Conservation (phyloP, 2,888 invertebrate species). For the Lithophane leautieri region DNA sequence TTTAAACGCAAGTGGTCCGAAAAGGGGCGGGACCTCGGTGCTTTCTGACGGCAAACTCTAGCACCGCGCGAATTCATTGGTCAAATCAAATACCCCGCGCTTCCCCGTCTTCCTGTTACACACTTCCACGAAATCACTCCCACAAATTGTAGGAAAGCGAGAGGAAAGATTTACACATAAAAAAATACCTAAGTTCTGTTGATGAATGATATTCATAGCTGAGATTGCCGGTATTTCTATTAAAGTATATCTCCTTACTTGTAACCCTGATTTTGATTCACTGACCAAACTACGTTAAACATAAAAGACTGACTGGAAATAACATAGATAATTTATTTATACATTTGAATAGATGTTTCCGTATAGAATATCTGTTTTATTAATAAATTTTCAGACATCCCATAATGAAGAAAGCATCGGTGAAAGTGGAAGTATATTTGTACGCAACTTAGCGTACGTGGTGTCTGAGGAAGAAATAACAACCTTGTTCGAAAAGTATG, state of each 20-base stretch:
- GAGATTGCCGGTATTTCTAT: not conserved
- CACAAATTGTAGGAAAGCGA: too few species aligned
- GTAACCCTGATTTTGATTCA: not conserved
- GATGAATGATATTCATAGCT: not conserved
- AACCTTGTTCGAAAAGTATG: constrained; percentile 95
- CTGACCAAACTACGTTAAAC: not conserved
- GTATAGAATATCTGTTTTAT: not conserved
- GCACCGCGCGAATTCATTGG: too few species aligned
- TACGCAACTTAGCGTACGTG: constrained; percentile 61
- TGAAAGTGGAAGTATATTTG: constrained; percentile 84
- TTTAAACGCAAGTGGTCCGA: too few species aligned
- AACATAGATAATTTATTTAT: not conserved
- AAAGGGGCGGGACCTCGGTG: too few species aligned
- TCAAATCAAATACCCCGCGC: too few species aligned
- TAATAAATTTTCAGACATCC: constrained; percentile 72
- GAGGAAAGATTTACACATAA: too few species aligned
- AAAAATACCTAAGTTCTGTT: too few species aligned
- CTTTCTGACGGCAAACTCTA: too few species aligned
- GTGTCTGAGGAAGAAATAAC: constrained; percentile 87
- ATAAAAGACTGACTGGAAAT: not conserved
- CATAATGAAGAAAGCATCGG: constrained; percentile 95
- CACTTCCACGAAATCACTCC: too few species aligned
- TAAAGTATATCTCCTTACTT: not conserved
- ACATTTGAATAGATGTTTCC: not conserved
- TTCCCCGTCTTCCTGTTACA: too few species aligned